Conservation (phyloP, 2,888 invertebrate species). For the Calliopum simillimum region DNA sequence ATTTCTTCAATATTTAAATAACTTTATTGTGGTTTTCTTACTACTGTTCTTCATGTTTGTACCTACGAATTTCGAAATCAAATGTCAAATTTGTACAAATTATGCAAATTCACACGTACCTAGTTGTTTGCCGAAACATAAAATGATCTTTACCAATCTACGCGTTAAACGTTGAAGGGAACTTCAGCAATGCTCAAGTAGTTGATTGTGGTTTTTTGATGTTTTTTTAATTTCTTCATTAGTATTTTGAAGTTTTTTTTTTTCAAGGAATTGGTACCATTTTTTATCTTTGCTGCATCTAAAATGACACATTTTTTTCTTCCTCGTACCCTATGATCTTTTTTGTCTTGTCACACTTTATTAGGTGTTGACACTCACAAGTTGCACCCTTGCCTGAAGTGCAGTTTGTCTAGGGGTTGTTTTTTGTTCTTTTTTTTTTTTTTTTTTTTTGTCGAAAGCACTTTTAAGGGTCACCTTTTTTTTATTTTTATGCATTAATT, state of each 20-base stretch:
- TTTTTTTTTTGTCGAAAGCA: conserved; percentile 4
- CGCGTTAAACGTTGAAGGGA: not conserved
- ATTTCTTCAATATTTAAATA: no score
- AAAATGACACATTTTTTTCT: no score
- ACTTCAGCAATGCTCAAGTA: not conserved
- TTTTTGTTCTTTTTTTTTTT: not conserved
- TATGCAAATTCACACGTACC: not conserved
- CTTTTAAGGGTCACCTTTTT: conserved; percentile 18
- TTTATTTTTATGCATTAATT: not conserved
- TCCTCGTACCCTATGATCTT: no score
- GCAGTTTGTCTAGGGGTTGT: not conserved
- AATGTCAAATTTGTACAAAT: conserved; percentile 16
- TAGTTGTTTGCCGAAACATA: no score
- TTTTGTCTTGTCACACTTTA: not conserved
- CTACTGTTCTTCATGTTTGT: not conserved
- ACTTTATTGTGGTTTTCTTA: not conserved
- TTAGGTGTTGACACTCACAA: conserved; percentile 5
- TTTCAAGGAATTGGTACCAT: not conserved
- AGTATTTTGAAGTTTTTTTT: not conserved
- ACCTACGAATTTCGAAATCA: not conserved
- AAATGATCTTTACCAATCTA: no score
- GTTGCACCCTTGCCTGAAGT: no score
- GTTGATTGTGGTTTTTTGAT: not conserved
- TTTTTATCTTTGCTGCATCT: no score
- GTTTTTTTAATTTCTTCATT: not conserved